Conservation (phyloP, 1,140 invertebrate species). For the Nephila pilipes region DNA sequence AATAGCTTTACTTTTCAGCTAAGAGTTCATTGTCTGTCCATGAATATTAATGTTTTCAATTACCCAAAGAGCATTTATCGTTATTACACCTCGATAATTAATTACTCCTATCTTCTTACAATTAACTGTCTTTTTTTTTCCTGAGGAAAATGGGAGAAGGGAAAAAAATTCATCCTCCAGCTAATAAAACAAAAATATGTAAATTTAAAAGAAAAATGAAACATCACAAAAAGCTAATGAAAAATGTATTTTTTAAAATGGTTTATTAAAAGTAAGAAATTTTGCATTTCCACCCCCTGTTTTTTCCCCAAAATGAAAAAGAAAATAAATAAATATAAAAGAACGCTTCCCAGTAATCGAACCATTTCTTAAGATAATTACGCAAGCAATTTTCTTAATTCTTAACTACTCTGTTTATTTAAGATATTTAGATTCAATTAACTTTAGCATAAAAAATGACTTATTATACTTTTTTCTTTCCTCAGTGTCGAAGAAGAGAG, state of each 20-base stretch:
- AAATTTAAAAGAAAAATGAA: not conserved
- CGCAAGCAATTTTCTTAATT: not conserved
- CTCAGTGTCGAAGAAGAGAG: too few relatives aligned
- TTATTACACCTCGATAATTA: not conserved
- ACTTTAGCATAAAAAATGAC: not conserved
- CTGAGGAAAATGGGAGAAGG: not conserved
- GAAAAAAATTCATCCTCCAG: not conserved
- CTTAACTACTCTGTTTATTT: not conserved
- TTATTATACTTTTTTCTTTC: too few relatives aligned
- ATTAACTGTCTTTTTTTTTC: not conserved
- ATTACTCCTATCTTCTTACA: not conserved
- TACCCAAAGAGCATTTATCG: not conserved
- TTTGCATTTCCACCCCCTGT: not conserved
- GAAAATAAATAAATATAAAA: not conserved
- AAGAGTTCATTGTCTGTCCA: not conserved
- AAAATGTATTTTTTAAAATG: not conserved
- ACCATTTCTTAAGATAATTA: not conserved
- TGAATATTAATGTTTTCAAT: conserved; percentile 1
- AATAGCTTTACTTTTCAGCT: too few relatives aligned
- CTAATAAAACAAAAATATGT: not conserved
- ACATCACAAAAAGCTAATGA: not conserved
- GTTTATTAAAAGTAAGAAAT: not conserved
- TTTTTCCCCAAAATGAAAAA: not conserved
- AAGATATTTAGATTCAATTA: not conserved
- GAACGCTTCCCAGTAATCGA: not conserved